Base-by-base conservation (phyloP, 1,140 invertebrate species). In the Hypothenemus hampei region DNA sequence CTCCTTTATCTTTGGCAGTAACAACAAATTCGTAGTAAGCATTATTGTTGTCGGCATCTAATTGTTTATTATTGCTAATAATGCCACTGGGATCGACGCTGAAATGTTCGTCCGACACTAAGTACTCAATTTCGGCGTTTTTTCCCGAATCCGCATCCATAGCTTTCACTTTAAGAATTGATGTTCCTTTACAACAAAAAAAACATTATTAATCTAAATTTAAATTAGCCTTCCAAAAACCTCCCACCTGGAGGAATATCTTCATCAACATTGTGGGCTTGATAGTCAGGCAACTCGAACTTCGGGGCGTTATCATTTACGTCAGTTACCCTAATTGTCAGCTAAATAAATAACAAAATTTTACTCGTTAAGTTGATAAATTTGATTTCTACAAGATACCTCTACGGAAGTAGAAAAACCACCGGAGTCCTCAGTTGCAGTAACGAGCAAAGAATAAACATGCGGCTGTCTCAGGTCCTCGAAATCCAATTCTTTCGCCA, bases 1-100 rank as follows among this genome's bases (percentile, higher is more conserved):
- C 91, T 11, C 93, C 92, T 74, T 91, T 93, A 67, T 96, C 92
- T 69, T 88, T 92, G 4, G 92, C 91, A 10, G 90, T 93, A 4
- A 96, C 90, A 19, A 84, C 82, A 66, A 96, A 93, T 71, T 94
- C 91, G 68, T 96, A 95, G 67, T 93, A 93, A n/a, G 91, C 91
- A 69, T 95, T 95, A 62, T 95, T 95, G 63, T 94, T 92, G 65
- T 96, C 93, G 18, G 92, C 93, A 71, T 96, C 93, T 11, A 96
- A 76, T 69, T 93, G 89, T 63, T 92, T 93, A 66, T 92, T 91
- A 67, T 94, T 94, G 20, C 88, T 87, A 45, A 97, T 93, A 11
- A 93, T 86, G 20, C 93, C 93, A 65, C 83, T 90, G 1, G 88
- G 82, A 69, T 95, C 91, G 3, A 97, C 91, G 48, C 85, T 89